Percentiles rank a stretch among this genome's conserved stretches.
These are phyloP conservation scores for Canis aureus DNA, from an alignment of 2,113 vertebrate species.

Conservation along the genomic window DNA sequence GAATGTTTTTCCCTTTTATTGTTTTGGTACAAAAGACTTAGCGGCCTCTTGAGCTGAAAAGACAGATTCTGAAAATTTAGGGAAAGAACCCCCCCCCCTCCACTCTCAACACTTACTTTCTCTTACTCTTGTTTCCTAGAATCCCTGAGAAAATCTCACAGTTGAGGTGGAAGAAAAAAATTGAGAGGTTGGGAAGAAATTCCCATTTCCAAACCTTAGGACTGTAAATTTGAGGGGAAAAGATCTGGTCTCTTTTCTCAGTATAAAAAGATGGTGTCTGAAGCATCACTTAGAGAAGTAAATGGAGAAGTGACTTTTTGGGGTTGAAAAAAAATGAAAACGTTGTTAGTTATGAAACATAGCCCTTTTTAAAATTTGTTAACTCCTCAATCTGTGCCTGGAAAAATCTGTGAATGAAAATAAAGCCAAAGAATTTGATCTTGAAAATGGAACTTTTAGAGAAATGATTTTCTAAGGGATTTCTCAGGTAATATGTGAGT, in stretches of 20 bases:
- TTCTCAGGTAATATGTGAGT: background rate
- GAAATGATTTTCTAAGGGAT: background rate
- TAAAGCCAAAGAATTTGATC: slow-evolving; percentile 32
- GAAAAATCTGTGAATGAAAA: background rate
- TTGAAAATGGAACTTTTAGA: slow-evolving; percentile 27
- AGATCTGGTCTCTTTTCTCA: background rate
- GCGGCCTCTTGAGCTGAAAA: background rate
- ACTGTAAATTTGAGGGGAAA: background rate
- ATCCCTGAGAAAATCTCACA: background rate
- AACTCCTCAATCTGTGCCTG: slow-evolving; percentile 33
- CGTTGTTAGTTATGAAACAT: background rate
- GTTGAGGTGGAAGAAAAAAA: background rate
- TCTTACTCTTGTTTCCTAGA: background rate
- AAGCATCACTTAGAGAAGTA: background rate
- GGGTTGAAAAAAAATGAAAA: background rate
- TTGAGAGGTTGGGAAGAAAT: background rate
- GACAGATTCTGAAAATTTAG: background rate
- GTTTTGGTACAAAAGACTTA: background rate
- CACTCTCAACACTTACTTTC: background rate
- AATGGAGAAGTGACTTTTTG: background rate
- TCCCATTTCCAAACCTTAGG: background rate
- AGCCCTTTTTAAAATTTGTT: background rate
- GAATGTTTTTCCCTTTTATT: background rate
- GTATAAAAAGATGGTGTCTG: background rate
- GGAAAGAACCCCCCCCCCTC: background rate